phyloP scores from a whole-genome alignment of 2,797 vertebrate species.

The Heteromormyrus szaboi region DNA sequence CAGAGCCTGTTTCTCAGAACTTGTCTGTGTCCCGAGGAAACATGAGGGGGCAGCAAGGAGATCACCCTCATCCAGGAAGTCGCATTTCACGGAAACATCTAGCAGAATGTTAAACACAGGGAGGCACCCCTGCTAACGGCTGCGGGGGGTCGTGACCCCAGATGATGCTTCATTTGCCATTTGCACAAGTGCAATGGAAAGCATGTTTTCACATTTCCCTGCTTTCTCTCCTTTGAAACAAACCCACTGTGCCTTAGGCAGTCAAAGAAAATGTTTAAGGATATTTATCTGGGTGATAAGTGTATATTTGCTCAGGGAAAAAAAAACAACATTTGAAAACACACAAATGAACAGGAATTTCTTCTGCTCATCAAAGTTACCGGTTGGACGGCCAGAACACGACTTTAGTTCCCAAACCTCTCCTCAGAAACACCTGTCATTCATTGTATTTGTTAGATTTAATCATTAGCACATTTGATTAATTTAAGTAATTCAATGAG shows the following conservation, averaged over 20 bases:
- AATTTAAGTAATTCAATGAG: not conserved
- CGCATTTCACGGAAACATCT: not conserved
- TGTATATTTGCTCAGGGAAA: not conserved
- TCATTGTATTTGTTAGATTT: not conserved
- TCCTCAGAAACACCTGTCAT: not conserved
- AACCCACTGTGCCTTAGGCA: not conserved
- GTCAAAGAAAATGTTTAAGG: not conserved
- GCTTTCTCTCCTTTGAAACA: not conserved
- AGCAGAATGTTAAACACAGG: not conserved
- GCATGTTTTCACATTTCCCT: not conserved
- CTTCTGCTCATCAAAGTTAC: not conserved
- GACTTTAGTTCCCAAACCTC: not conserved
- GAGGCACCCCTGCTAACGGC: not conserved
- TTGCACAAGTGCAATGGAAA: not conserved
- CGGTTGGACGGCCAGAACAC: not conserved
- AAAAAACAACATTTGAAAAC: not conserved
- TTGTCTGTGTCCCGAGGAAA: not conserved
- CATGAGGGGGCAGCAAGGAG: not conserved
- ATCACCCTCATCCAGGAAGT: not conserved
- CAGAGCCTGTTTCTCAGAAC: conserved; percentile 10
- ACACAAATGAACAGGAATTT: not conserved
- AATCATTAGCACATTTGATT: not conserved
- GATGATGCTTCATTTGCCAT: not conserved
- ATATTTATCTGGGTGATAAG: not conserved
- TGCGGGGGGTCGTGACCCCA: not conserved